phyloP scores from a whole-genome alignment of 1,140 invertebrate genomes.

The Cydia pomonella region DNA sequence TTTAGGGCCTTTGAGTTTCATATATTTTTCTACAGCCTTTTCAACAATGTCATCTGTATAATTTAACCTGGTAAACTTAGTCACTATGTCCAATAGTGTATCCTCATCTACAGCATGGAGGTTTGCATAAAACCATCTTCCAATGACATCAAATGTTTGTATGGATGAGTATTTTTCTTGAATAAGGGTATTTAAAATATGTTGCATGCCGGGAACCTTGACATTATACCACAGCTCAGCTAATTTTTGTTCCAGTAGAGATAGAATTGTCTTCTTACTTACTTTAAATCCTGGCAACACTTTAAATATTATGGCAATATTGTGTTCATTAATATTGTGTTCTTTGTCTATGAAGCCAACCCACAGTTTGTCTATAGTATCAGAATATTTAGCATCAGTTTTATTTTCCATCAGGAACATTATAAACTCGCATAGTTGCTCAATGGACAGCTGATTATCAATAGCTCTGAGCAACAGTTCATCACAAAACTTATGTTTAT shows the following conservation, averaged over 20 bases:
- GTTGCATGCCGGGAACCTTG: conserved; percentile 78
- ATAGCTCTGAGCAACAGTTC: conserved; percentile 83
- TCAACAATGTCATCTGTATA: conserved; percentile 81
- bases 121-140: conserved; percentile 83
- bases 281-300: conserved; percentile 82
- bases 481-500: conserved; percentile 82
- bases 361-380: conserved; percentile 86
- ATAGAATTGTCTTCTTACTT: conserved; percentile 83
- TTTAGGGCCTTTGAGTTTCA: conserved; percentile 79
- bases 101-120: conserved; percentile 83
- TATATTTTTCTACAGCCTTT: conserved; percentile 83
- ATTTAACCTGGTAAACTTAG: conserved; percentile 80
- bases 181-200: conserved; percentile 80
- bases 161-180: conserved; percentile 70
- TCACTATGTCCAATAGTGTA: conserved; percentile 82
- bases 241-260: conserved; percentile 83
- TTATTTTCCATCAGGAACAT: conserved; percentile 72
- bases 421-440: conserved; percentile 83
- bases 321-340: conserved; percentile 81
- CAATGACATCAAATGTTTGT: conserved; percentile 76
- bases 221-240: conserved; percentile 82
- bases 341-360: conserved; percentile 83
- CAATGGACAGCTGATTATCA: conserved; percentile 83
- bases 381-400: conserved; percentile 71
- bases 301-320: conserved; percentile 82